Evolutionary conservation across 2,797 vertebrate species (phyloP).

Genomic region (Poecile montanus): DNA sequence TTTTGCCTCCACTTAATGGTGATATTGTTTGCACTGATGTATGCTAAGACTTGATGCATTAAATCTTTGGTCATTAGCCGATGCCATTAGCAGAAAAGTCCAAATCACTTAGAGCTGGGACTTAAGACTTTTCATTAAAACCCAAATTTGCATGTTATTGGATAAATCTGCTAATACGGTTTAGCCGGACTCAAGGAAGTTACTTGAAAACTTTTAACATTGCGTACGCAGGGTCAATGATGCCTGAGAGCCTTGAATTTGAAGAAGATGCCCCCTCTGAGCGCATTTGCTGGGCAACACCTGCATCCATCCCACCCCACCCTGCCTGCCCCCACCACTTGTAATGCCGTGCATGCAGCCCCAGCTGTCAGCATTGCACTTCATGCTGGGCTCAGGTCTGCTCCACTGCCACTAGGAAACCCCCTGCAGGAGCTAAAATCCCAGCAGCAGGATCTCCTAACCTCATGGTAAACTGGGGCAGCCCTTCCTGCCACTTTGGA

Average conservation of each 20-base stretch:
- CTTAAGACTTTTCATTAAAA: slow-evolving; percentile 66
- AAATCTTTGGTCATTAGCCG: slow-evolving; percentile 69
- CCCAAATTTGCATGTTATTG: slow-evolving; percentile 67
- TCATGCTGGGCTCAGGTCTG: neutral
- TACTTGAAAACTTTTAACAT: slow-evolving; percentile 34
- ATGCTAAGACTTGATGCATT: slow-evolving; percentile 56
- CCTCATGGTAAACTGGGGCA: neutral
- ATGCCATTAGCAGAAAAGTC: slow-evolving; percentile 66
- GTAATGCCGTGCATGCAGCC: rapidly evolving
- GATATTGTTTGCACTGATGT: slow-evolving; percentile 54
- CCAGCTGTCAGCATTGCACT: neutral
- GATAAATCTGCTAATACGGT: slow-evolving; percentile 67
- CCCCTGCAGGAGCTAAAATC: neutral
- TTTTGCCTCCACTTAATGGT: slow-evolving; percentile 44
- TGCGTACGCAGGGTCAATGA: rapidly evolving
- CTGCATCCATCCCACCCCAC: rapidly evolving
- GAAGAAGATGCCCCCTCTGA: neutral
- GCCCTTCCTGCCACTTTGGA: neutral
- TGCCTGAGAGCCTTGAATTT: neutral
- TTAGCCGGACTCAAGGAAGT: slow-evolving; percentile 55
- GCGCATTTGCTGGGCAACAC: neutral
- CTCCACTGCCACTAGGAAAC: neutral
- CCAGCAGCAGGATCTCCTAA: neutral
- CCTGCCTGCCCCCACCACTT: rapidly evolving
- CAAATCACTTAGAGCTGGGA: slow-evolving; percentile 66